Conservation (phyloP, 2,113 vertebrate genomes). For the Hemicordylus capensis region DNA sequence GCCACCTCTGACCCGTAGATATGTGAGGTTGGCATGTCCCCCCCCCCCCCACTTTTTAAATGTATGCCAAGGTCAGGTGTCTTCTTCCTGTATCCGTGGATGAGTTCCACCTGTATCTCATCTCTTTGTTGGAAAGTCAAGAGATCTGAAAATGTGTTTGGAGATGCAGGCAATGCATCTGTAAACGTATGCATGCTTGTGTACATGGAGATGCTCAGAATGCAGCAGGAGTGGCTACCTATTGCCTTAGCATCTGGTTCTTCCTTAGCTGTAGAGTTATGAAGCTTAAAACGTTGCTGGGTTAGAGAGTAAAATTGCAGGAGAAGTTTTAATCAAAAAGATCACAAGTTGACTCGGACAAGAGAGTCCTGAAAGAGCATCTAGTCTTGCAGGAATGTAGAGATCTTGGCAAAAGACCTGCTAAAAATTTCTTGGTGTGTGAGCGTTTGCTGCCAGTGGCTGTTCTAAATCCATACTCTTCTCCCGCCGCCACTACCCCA, state of each 20-base stretch:
- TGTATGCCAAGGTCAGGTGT: too few species aligned
- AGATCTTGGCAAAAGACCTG: background rate
- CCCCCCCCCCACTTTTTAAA: too few species aligned
- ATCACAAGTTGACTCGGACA: background rate
- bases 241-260: background rate
- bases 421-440: background rate
- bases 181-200: background rate
- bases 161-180: background rate
- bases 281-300: background rate
- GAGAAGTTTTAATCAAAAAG: background rate
- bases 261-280: background rate
- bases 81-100: too few species aligned
- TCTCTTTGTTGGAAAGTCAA: background rate
- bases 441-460: background rate
- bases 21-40: too few species aligned
- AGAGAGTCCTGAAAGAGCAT: background rate
- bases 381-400: background rate
- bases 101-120: too few species aligned
- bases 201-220: background rate
- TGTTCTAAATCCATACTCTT: background rate
- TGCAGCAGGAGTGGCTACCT: background rate
- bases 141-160: background rate
- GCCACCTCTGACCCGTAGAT: too few species aligned
- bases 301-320: background rate
- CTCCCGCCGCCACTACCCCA: too few species aligned